A percentile compares a stretch with the other conserved stretches of the same genome.
Evolutionary conservation across 2,888 invertebrate species (phyloP).

Genomic region (Macrophya annulata): DNA sequence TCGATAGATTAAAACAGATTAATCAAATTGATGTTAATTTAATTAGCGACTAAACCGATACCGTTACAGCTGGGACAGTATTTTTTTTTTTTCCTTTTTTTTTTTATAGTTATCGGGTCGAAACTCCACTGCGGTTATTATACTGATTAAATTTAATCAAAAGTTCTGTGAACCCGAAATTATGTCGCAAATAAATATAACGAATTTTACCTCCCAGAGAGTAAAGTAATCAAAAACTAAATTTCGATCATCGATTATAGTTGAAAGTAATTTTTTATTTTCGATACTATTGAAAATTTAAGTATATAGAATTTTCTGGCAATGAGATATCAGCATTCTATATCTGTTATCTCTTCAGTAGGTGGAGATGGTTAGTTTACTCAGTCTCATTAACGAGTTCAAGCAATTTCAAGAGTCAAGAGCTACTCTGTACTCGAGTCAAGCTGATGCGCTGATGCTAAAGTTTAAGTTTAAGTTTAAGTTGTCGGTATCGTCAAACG

Average conservation of each 20-base stretch:
- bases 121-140: background rate
- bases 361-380: constrained; percentile 22
- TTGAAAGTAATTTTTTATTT: background rate
- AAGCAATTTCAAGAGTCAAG: constrained; percentile 43
- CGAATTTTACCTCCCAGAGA: too few relatives aligned
- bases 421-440: background rate
- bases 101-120: background rate
- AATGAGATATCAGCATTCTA: background rate
- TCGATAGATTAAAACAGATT: constrained; percentile 11
- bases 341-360: constrained; percentile 34
- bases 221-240: background rate
- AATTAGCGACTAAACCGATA: background rate
- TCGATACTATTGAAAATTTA: background rate
- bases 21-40: constrained; percentile 15
- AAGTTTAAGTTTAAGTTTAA: constrained; percentile 18
- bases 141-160: background rate
- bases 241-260: background rate
- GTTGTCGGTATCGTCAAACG: constrained; percentile 49
- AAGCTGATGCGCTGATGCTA: background rate
- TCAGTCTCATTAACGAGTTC: constrained; percentile 45
- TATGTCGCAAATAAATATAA: background rate
- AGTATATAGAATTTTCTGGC: background rate
- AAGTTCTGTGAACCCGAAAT: background rate
- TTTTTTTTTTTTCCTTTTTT: background rate
- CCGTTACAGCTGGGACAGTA: background rate